These are phyloP conservation scores for Fulmarus glacialis DNA, from an alignment of 2,113 vertebrate species.

Conservation along the genomic window DNA sequence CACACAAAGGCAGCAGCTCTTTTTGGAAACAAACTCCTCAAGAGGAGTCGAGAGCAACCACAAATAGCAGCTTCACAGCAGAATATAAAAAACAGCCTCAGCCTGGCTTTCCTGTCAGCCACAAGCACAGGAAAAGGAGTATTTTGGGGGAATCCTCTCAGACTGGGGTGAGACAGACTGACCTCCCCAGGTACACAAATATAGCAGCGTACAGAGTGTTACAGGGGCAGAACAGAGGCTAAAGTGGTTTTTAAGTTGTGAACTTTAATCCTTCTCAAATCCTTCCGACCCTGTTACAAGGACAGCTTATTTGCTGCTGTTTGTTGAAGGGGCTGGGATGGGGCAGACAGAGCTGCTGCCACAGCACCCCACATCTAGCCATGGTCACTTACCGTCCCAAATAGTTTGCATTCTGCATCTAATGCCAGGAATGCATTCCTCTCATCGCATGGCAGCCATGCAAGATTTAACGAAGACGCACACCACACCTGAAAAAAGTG, in stretches of 20 bases:
- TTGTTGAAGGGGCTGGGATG: background rate
- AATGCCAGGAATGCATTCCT: background rate
- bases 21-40: background rate
- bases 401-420: background rate
- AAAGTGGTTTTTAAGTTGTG: background rate
- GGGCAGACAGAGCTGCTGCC: background rate
- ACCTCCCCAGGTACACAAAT: background rate
- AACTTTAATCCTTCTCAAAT: background rate
- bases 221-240: background rate
- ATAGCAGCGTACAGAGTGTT: rapidly evolving
- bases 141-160: background rate
- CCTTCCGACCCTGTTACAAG: background rate
- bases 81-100: background rate
- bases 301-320: background rate
- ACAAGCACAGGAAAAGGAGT: background rate
- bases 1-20: background rate
- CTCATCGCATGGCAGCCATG: background rate
- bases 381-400: background rate
- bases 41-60: background rate
- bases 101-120: background rate
- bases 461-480: background rate
- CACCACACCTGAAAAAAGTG: background rate
- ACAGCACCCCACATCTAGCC: background rate
- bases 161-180: background rate
- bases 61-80: background rate